Evolutionary conservation across 2,113 vertebrate genomes (phyloP).

Genomic region (Petrocephalus microphthalmus): DNA sequence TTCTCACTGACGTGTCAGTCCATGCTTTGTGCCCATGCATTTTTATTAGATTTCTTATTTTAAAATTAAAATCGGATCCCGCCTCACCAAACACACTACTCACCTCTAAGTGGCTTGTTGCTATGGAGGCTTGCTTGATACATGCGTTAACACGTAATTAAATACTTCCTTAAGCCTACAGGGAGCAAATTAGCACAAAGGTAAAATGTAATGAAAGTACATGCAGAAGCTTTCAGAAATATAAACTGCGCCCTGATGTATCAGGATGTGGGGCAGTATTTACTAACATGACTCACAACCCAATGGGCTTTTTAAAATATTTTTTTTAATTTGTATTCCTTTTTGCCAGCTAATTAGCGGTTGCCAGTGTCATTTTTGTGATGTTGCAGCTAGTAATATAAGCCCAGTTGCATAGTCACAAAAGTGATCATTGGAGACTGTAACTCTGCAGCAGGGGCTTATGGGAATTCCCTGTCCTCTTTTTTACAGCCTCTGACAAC

Average conservation of each 20-base stretch:
- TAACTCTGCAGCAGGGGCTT: conserved; percentile 83
- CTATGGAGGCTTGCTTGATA: conserved; percentile 48
- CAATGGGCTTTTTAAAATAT: conserved; percentile 29
- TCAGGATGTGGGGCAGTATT: conserved; percentile 55
- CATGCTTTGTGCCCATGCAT: neutral
- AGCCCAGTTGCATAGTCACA: conserved; percentile 97
- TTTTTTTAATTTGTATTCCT: neutral
- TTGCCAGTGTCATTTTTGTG: conserved; percentile 99
- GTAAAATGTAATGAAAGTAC: conserved; percentile 53
- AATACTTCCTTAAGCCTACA: conserved; percentile 1
- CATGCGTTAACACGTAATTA: conserved; percentile 25
- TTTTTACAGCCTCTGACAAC: conserved; percentile 52
- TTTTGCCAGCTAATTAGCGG: conserved; percentile 91
- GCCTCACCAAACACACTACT: neutral
- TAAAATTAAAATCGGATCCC: neutral
- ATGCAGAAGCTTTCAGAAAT: conserved; percentile 54
- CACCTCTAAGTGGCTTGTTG: conserved; percentile 22
- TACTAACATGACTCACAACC: conserved; percentile 66
- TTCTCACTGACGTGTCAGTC: neutral
- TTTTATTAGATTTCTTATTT: neutral
- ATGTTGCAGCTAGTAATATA: conserved; percentile 98
- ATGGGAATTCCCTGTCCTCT: conserved; percentile 65
- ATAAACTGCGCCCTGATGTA: conserved; percentile 54
- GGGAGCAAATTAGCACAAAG: conserved; percentile 53
- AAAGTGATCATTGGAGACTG: conserved; percentile 96